These are phyloP conservation scores for Tortrix viridana DNA, from an alignment of 2,888 invertebrate genomes.

Conservation along the genomic window DNA sequence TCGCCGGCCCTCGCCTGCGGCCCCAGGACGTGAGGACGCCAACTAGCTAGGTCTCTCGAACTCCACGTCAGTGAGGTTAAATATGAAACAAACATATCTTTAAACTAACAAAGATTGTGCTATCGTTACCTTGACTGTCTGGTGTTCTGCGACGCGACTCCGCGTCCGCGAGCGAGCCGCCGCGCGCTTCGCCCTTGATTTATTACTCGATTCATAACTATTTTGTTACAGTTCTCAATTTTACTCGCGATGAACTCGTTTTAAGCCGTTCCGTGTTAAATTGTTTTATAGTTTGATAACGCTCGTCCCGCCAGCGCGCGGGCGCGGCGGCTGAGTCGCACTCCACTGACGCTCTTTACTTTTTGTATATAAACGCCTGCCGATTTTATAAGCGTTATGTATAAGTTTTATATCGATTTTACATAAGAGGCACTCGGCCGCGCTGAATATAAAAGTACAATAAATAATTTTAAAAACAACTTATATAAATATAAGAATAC, in stretches of 20 bases:
- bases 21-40: slow-evolving; percentile 30
- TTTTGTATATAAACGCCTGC: slow-evolving; percentile 59
- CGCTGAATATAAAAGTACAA: slow-evolving; percentile 77
- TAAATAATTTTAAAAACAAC: slow-evolving; percentile 73
- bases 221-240: slow-evolving; percentile 28
- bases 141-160: slow-evolving; percentile 32
- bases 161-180: slow-evolving; percentile 6
- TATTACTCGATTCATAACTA: slow-evolving; percentile 27
- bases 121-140: slow-evolving; percentile 46
- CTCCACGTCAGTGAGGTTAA: slow-evolving; percentile 43
- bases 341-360: slow-evolving; percentile 44
- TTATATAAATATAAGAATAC: slow-evolving; percentile 75
- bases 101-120: slow-evolving; percentile 46
- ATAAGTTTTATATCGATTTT: slow-evolving; percentile 80
- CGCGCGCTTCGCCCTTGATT: slow-evolving; percentile 9
- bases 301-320: slow-evolving; percentile 4
- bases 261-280: slow-evolving; percentile 28
- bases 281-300: slow-evolving; percentile 18
- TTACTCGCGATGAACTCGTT: slow-evolving; percentile 32
- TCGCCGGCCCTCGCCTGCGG: slow-evolving; percentile 19
- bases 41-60: slow-evolving; percentile 37
- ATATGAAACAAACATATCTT: slow-evolving; percentile 49
- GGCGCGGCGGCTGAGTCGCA: slow-evolving; percentile 35
- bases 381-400: slow-evolving; percentile 65
- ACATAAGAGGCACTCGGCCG: slow-evolving; percentile 73